Evolutionary conservation across 2,888 invertebrate genomes (phyloP), one percentile per base, ranked within the genome.

Genomic region (Taphrorychus bicolor): DNA sequence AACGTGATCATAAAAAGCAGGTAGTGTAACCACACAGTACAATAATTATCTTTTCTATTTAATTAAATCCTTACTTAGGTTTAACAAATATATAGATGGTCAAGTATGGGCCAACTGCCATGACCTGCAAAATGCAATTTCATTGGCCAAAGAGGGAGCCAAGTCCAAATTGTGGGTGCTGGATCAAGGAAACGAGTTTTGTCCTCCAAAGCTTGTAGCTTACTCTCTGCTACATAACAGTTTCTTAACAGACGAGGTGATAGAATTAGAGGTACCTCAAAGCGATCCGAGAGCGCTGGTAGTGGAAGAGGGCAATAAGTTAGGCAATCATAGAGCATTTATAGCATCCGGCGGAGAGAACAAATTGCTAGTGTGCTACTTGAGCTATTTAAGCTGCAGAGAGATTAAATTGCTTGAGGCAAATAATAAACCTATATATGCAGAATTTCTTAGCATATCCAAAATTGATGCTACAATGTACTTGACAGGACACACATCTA

Each of bases 121-220:
- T 2, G 71, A 76, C 60, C 71, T 84, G 2, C 81, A 82, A 72
- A 82, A 82, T 32, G 81, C 79, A 2, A 76, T 82, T 14, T 80
- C 80, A 3, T 59, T 83, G 22, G 82, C 82, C 45, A 70, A 82
- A n/a, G 84, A 84, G 66, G 66, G 69, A 11, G 70, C 70, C 32
- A 78, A 77, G 32, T 80, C 82, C 14, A 79, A 82, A 70, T 75
- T 85, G 16, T 85, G 84, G 84, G 75, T 84, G 52, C 73, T 85
- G 68, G 84, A 85, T 70, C 77, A 77, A 59, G 82, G 84, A 3
- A 79, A 76, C 45, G 62, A 69, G 14, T 70, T 74, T 18, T 84
- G 84, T 71, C 65, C 73, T 0, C 79, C 83, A 1, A 84, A 84
- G 77, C 74, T 85, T 5, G 66, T 84, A 1, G 74, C 82, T 21